These are phyloP conservation scores for Propithecus deckenii DNA, from an alignment of 2,797 vertebrate species.

Conservation along the genomic window DNA sequence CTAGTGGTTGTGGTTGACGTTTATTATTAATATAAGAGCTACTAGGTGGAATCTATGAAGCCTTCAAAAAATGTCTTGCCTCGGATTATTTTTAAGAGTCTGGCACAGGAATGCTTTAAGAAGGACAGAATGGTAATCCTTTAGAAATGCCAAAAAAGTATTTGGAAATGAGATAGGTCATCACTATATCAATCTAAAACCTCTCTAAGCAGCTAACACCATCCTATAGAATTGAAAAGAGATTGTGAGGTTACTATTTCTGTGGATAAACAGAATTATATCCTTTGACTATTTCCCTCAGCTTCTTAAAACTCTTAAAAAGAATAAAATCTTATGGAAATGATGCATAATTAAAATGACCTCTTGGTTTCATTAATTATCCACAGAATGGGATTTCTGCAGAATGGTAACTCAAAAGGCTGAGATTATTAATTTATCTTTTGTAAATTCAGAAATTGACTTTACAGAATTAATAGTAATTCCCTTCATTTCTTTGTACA, in stretches of 20 bases:
- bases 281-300: slow-evolving; percentile 4
- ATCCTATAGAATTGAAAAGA: not conserved
- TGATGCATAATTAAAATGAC: slow-evolving; percentile 62
- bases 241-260: not conserved
- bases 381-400: slow-evolving; percentile 36
- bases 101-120: not conserved
- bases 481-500: not conserved
- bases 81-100: not conserved
- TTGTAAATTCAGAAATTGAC: slow-evolving; percentile 38
- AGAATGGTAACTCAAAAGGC: slow-evolving; percentile 33
- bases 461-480: slow-evolving; percentile 6
- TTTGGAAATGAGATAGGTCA: slow-evolving; percentile 55
- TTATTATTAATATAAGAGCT: not conserved
- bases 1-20: not conserved
- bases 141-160: slow-evolving; percentile 59
- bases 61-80: not conserved
- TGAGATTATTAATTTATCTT: slow-evolving; percentile 28
- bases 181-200: not conserved
- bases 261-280: not conserved
- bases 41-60: not conserved
- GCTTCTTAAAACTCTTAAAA: not conserved
- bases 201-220: not conserved
- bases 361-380: slow-evolving; percentile 72
- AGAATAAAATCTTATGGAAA: slow-evolving; percentile 49
- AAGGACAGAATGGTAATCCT: slow-evolving; percentile 15